phyloP scores from a whole-genome alignment of 2,797 vertebrate species.

The Anabas testudineus region DNA sequence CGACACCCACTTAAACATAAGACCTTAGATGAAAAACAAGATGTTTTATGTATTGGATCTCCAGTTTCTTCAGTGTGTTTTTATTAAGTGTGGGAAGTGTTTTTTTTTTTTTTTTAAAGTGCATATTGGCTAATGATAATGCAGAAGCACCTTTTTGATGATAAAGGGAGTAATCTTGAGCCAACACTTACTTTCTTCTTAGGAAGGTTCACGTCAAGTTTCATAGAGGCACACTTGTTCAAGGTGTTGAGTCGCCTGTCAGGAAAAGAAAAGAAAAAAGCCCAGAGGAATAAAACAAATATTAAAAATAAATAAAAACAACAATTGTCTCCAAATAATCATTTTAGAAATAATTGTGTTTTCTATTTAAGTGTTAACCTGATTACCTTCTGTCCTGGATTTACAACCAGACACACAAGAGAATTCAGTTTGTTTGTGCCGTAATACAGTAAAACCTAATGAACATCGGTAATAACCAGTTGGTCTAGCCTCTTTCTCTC shows the following conservation, averaged over 20 bases:
- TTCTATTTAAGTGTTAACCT: slow-evolving; percentile 42
- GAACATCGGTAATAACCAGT: slow-evolving; percentile 65
- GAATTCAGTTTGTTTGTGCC: slow-evolving; percentile 47
- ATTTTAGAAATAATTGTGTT: slow-evolving; percentile 36
- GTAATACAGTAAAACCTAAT: slow-evolving; percentile 65
- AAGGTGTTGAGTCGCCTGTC: slow-evolving; percentile 97
- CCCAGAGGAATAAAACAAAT: slow-evolving; percentile 38
- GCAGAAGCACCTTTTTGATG: neutral
- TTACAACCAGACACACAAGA: slow-evolving; percentile 31
- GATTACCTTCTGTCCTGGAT: slow-evolving; percentile 53
- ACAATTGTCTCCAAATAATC: slow-evolving; percentile 34
- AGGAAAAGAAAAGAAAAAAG: slow-evolving; percentile 77
- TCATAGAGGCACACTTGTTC: slow-evolving; percentile 99
- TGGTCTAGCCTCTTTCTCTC: slow-evolving; percentile 59
- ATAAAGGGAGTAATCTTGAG: neutral
- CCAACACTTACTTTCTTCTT: slow-evolving; percentile 93
- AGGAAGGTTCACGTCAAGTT: slow-evolving; percentile 97
- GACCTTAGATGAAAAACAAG: neutral
- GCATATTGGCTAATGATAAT: too few species aligned
- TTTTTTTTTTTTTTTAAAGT: neutral
- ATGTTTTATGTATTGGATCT: neutral
- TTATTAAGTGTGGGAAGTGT: neutral
- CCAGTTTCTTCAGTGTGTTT: neutral
- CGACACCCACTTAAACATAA: neutral
- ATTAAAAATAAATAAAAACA: slow-evolving; percentile 27